Conservation (phyloP, 2,113 vertebrate genomes). For the Himantopus leucocephalus region DNA sequence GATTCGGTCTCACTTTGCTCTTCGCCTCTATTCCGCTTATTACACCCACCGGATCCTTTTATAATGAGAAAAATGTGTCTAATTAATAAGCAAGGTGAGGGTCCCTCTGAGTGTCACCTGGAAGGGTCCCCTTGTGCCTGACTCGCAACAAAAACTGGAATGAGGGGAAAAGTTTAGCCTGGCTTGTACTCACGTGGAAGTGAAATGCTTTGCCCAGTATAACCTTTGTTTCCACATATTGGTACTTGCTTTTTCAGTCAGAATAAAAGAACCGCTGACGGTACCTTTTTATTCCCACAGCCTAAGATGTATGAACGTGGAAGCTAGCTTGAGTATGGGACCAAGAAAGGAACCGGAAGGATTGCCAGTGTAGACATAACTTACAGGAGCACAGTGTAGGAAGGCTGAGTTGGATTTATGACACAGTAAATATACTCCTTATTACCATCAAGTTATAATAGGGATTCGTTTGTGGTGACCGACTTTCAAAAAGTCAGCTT, state of each 20-base stretch:
- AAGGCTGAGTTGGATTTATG: neutral
- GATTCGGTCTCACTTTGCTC: neutral
- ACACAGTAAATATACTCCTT: neutral
- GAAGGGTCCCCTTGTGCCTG: neutral
- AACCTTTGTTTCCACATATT: neutral
- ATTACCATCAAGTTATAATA: neutral
- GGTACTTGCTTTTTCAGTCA: neutral
- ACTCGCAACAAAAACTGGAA: neutral
- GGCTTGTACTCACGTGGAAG: neutral
- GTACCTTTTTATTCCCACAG: neutral
- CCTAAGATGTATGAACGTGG: neutral
- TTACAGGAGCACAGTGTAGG: neutral
- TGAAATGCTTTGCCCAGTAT: neutral
- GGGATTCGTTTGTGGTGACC: neutral
- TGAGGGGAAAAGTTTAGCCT: neutral
- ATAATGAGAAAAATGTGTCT: neutral
- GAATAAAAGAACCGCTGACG: neutral
- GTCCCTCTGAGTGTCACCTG: neutral
- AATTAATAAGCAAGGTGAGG: neutral
- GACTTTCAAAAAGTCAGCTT: neutral
- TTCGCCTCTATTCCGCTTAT: neutral
- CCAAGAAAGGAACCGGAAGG: neutral
- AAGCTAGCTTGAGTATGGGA: neutral
- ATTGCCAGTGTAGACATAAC: neutral
- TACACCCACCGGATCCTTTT: neutral